Evolutionary conservation across 2,113 vertebrate genomes (phyloP).

Genomic region (Malurus alboscapulatus): DNA sequence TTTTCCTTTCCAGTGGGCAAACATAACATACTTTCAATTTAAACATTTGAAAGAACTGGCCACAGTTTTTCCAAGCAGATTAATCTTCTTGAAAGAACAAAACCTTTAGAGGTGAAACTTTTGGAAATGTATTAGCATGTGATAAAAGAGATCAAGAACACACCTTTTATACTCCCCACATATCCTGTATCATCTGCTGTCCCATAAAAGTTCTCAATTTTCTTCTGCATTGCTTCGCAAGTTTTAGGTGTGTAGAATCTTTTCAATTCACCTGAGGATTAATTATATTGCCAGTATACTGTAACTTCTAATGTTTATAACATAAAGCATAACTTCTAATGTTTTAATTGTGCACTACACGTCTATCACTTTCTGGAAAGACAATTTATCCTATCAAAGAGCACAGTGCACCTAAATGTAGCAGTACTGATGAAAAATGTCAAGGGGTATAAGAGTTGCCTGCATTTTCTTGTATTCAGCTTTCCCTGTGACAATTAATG

Average conservation of each 20-base stretch:
- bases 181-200: neutral
- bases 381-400: neutral
- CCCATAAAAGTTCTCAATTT: neutral
- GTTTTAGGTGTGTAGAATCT: neutral
- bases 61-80: neutral
- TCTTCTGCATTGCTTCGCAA: neutral
- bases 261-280: neutral
- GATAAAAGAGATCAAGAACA: neutral
- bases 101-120: neutral
- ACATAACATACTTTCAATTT: neutral
- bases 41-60: neutral
- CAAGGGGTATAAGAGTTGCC: neutral
- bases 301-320: neutral
- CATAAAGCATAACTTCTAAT: neutral
- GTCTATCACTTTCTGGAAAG: neutral
- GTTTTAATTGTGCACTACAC: neutral
- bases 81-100: neutral
- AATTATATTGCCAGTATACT: neutral
- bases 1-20: neutral
- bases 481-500: neutral
- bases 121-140: neutral
- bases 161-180: neutral
- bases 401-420: neutral
- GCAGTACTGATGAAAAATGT: neutral
- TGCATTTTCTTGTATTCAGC: neutral